Evolutionary conservation across 1,140 invertebrate species (phyloP), one percentile per base, ranked within the genome.

Genomic region (Drosophila yakuba): DNA sequence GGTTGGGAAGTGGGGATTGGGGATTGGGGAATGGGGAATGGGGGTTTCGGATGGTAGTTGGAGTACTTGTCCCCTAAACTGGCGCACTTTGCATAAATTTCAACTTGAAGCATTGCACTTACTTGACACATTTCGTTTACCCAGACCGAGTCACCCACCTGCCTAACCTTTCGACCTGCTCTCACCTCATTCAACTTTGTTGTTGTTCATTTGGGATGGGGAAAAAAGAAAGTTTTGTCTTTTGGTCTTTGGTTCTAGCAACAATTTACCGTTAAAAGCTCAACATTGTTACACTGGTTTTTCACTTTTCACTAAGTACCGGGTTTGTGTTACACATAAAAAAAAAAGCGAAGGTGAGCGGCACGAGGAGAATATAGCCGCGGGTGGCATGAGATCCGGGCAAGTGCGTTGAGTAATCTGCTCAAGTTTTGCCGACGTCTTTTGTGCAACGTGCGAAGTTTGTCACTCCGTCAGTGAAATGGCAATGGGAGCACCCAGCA

Each of bases 221-320:
- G 38, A 14, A 39, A 14, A 41, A 69, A 57, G 4, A 62, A 78
- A 63, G 57, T 88, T 88, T 86, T 88, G 83, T 86, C 83, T 86
- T 59, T 77, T 58, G 55, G 55, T 60, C 64, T 41, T 56, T 36
- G 50, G 48, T 72, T 88, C 72, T 74, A 35, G 75, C 84, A 86
- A 86, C 83, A 86, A 86, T 86, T 86, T 86, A 88, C 72, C 75
- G 83, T 79, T 82, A 86, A 86, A 75, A 86, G 83, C 83, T 80
- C 79, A 86, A 86, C 83, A 86, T 82, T 86, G 83, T 86, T 67
- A 86, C 83, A 88, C 83, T 88, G 83, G 83, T 88, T 86, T 88
- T 83, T 88, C 83, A 83, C 79, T 86, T 86, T 86, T 88, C 83
- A 88, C 83, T 86, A 86, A 86, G 83, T 86, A 86, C 79, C 67